Conservation (phyloP, 2,888 invertebrate species). For the Dolichomitus sp. region DNA sequence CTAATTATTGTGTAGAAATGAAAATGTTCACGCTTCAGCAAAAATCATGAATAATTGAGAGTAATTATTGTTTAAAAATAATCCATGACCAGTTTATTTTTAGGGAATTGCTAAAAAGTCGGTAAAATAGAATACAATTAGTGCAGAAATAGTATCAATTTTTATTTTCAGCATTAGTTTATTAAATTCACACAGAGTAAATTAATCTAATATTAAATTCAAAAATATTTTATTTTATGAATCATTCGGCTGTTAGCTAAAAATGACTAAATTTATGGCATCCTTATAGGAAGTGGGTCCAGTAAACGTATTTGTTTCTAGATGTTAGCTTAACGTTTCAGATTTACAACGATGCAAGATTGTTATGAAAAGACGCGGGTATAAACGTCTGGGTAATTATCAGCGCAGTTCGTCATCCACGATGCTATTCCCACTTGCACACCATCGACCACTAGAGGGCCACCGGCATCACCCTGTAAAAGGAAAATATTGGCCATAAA, state of each 20-base stretch:
- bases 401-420: conserved; percentile 62
- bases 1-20: too few relatives aligned
- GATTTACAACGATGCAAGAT: not conserved
- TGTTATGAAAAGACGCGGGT: conserved; percentile 7
- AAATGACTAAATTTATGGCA: not conserved
- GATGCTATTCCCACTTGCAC: conserved; percentile 65
- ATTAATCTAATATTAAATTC: too few relatives aligned
- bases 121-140: too few relatives aligned
- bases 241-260: not conserved
- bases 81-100: too few relatives aligned
- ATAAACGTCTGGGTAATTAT: conserved; percentile 61
- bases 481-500: not conserved
- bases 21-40: too few relatives aligned
- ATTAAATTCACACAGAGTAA: too few relatives aligned
- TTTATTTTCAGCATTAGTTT: too few relatives aligned
- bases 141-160: too few relatives aligned
- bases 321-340: not conserved
- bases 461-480: conserved; percentile 7
- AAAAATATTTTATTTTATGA: not conserved
- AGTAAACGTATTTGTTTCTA: not conserved
- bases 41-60: too few relatives aligned
- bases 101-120: too few relatives aligned
- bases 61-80: too few relatives aligned
- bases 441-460: not conserved
- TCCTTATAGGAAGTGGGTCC: not conserved